Conservation (phyloP, 2,797 vertebrate genomes). For the Sebastes baramenuke region DNA sequence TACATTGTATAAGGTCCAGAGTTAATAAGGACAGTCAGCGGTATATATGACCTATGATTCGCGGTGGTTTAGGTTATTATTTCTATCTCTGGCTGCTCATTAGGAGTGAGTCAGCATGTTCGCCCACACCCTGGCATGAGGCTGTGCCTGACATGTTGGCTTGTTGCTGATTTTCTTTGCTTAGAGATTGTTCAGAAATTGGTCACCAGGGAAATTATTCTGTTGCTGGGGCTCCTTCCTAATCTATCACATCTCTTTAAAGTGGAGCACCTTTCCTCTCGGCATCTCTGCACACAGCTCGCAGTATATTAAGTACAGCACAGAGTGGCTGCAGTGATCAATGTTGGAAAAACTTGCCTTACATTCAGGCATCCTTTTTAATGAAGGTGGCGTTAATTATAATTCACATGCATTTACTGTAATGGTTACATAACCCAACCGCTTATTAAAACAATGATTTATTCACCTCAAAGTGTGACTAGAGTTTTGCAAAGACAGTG, state of each 20-base stretch:
- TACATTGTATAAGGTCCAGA: constrained; percentile 55
- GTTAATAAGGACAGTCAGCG: constrained; percentile 81
- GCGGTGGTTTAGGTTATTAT: constrained; percentile 76
- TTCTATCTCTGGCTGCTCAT: constrained; percentile 80
- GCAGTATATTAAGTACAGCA: constrained; percentile 46
- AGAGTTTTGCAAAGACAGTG: constrained; percentile 43
- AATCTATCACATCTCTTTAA: constrained; percentile 84
- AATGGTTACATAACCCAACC: not conserved
- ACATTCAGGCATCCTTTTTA: not conserved
- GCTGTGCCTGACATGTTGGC: constrained; percentile 69
- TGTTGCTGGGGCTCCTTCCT: constrained; percentile 75
- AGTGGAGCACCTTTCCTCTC: constrained; percentile 78
- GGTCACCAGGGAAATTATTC: constrained; percentile 85
- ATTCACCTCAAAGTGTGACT: constrained; percentile 49
- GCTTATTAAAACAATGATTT: constrained; percentile 58
- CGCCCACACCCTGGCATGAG: constrained; percentile 55
- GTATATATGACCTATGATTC: constrained; percentile 81
- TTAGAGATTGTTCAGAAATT: constrained; percentile 79
- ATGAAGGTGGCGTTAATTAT: constrained; percentile 13
- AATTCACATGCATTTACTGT: constrained; percentile 2
- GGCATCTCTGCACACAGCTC: constrained; percentile 51
- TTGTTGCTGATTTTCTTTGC: constrained; percentile 81
- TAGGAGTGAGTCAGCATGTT: constrained; percentile 81
- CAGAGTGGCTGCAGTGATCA: constrained; percentile 17
- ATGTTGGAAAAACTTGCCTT: not conserved